Evolutionary conservation across 2,797 vertebrate genomes (phyloP).

Genomic region (Anisognathus igniventris): DNA sequence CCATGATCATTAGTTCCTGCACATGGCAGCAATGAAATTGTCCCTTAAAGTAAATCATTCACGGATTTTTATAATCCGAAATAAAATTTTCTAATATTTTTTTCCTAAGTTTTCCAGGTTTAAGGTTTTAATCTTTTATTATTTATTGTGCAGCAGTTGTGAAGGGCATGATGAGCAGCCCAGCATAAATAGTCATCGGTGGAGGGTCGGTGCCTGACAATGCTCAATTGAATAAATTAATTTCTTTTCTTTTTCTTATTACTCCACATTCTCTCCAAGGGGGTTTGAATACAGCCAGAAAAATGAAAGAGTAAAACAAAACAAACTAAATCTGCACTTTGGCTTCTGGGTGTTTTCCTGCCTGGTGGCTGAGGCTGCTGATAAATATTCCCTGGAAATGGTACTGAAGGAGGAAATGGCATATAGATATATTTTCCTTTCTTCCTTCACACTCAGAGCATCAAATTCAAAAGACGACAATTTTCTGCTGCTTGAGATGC

Average conservation of each 20-base stretch:
- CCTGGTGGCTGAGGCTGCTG: slow-evolving; percentile 7
- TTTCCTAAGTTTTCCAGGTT: slow-evolving; percentile 80
- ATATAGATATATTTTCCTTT: slow-evolving; percentile 55
- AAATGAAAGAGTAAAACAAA: slow-evolving; percentile 5
- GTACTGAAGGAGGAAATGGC: background rate
- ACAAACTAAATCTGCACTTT: background rate
- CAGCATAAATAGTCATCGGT: slow-evolving; percentile 13
- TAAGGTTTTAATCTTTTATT: slow-evolving; percentile 83
- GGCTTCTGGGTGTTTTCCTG: slow-evolving; percentile 3
- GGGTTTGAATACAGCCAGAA: background rate
- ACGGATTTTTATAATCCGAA: slow-evolving; percentile 80
- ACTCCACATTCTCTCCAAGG: background rate
- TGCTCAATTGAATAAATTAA: slow-evolving; percentile 25
- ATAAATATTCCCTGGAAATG: slow-evolving; percentile 53
- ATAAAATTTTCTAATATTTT: slow-evolving; percentile 83
- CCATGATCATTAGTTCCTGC: slow-evolving; percentile 70
- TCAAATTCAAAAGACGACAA: slow-evolving; percentile 14
- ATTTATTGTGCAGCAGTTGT: slow-evolving; percentile 76
- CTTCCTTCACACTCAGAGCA: slow-evolving; percentile 5
- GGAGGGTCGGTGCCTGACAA: background rate
- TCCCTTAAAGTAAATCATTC: slow-evolving; percentile 80
- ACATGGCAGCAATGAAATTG: slow-evolving; percentile 80
- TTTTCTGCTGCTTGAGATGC: slow-evolving; percentile 39
- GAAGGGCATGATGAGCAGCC: slow-evolving; percentile 63
- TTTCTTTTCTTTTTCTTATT: slow-evolving; percentile 29